These are phyloP conservation scores for Tortrix viridana DNA, from an alignment of 2,888 invertebrate genomes.

Conservation along the genomic window DNA sequence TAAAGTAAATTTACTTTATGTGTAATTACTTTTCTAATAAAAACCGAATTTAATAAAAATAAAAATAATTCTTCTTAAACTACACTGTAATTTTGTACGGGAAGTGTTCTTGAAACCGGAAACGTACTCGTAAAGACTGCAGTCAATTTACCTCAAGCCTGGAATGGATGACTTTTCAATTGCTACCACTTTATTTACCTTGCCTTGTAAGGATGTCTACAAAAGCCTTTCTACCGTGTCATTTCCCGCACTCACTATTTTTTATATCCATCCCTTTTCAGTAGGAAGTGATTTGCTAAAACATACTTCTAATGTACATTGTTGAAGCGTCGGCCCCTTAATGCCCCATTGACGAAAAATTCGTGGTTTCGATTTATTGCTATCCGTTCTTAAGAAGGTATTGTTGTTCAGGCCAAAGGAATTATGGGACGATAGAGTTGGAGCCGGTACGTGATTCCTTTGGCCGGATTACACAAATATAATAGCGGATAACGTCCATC, in stretches of 20 bases:
- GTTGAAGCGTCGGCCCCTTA: constrained; percentile 74
- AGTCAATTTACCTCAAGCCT: constrained; percentile 50
- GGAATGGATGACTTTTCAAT: constrained; percentile 80
- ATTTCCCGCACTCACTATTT: constrained; percentile 79
- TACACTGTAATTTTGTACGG: constrained; percentile 57
- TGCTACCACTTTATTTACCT: constrained; percentile 73
- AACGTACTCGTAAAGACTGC: constrained; percentile 56
- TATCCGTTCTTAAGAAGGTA: constrained; percentile 71
- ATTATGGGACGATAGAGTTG: constrained; percentile 65
- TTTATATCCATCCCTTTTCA: constrained; percentile 66
- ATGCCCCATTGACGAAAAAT: constrained; percentile 78
- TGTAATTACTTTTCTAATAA: too few relatives aligned
- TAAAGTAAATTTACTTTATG: too few relatives aligned
- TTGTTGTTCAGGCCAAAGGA: constrained; percentile 71
- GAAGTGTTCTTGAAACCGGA: constrained; percentile 61
- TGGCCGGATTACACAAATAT: constrained; percentile 55
- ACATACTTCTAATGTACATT: constrained; percentile 80
- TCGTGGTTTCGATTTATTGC: constrained; percentile 75
- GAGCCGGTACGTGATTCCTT: constrained; percentile 55
- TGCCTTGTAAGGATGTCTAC: constrained; percentile 59
- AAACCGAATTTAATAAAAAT: too few relatives aligned
- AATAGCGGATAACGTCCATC: constrained; percentile 37
- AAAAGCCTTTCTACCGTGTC: constrained; percentile 72
- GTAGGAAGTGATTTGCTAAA: constrained; percentile 82
- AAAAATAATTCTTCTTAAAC: not conserved